Evolutionary conservation across 2,113 vertebrate species (phyloP).

Genomic region (Hypomesus transpacificus): DNA sequence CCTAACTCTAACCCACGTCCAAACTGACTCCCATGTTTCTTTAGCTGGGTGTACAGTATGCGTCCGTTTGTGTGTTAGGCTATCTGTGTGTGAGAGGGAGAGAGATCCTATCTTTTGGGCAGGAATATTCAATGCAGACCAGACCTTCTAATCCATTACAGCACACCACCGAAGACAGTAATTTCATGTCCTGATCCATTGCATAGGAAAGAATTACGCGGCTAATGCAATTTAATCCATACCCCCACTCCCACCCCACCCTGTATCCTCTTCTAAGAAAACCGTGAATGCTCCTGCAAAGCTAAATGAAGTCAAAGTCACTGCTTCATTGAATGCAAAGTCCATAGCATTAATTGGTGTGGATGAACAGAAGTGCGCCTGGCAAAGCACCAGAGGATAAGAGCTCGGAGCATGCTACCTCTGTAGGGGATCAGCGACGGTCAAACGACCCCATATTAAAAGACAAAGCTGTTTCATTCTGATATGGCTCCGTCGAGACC

Average conservation of each 20-base stretch:
- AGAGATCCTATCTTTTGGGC: constrained; percentile 9
- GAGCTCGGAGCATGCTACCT: constrained; percentile 35
- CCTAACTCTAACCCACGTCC: no score
- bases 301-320: constrained; percentile 47
- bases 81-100: constrained; percentile 10
- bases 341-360: constrained; percentile 55
- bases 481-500: not conserved
- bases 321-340: constrained; percentile 56
- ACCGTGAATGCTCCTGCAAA: constrained; percentile 33
- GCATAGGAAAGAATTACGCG: constrained; percentile 61
- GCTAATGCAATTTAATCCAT: constrained; percentile 65
- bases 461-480: not conserved
- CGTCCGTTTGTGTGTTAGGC: constrained; percentile 3
- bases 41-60: constrained; percentile 12
- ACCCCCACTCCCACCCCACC: no score
- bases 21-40: not conserved
- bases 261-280: constrained; percentile 56
- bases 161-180: constrained; percentile 34
- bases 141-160: constrained; percentile 32
- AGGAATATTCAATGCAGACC: constrained; percentile 10
- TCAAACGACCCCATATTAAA: constrained; percentile 5
- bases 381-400: constrained; percentile 27
- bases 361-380: constrained; percentile 38
- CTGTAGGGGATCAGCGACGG: constrained; percentile 33
- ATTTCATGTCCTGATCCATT: constrained; percentile 58